phyloP scores from a whole-genome alignment of 2,113 vertebrate genomes.

The Cololabis saira region DNA sequence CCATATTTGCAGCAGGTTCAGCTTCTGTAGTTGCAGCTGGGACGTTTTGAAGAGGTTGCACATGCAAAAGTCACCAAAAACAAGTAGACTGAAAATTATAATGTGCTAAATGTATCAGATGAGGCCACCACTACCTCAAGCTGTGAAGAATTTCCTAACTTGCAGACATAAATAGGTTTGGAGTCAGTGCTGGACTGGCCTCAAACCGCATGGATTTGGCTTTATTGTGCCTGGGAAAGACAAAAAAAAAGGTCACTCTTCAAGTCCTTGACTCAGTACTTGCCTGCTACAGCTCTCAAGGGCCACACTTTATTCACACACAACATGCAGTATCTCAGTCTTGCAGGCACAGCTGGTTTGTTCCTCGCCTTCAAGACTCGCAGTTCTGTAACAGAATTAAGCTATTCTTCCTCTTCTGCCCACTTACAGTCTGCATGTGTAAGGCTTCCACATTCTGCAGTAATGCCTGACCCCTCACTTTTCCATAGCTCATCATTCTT shows the following conservation, averaged over 20 bases:
- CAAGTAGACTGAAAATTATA: too few species aligned
- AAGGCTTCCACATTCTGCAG: constrained; percentile 35
- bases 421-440: constrained; percentile 22
- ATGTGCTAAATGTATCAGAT: too few species aligned
- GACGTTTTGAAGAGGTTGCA: too few species aligned
- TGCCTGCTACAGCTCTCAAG: constrained; percentile 1
- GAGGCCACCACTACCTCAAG: too few species aligned
- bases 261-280: constrained; percentile 19
- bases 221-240: too few species aligned
- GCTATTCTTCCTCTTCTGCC: constrained; percentile 62
- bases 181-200: neutral
- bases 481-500: constrained; percentile 41
- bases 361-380: constrained; percentile 27
- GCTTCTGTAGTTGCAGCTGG: too few species aligned
- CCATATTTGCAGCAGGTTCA: too few species aligned
- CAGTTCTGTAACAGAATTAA: constrained; percentile 37
- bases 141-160: too few species aligned
- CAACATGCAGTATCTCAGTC: neutral
- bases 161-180: constrained; percentile 11
- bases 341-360: constrained; percentile 62
- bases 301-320: neutral
- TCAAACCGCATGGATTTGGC: neutral
- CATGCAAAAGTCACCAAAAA: too few species aligned
- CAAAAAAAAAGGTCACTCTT: neutral
- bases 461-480: constrained; percentile 44